Base-by-base conservation (phyloP, 2,113 vertebrate species). In the Salvator merianae region DNA sequence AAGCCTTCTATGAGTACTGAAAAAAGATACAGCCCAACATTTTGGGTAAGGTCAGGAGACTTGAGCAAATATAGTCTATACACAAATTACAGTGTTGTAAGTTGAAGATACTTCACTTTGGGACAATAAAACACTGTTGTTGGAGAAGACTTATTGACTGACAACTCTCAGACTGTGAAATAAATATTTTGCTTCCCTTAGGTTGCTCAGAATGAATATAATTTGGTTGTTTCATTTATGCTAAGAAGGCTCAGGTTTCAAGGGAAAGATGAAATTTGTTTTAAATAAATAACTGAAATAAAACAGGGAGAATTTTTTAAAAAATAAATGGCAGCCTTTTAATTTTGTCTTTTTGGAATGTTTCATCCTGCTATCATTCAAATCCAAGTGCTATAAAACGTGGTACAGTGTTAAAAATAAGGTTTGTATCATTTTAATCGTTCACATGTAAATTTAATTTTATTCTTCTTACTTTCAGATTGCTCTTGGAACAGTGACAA, bases 401-500 rank as follows among this genome's bases (percentile, higher is more conserved):
- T 53, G 50, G 8, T 53, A 53, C 3, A 53, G 50, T 9, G 16
- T 53, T 13, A 53, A 72, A 65, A 85, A 85, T 82, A n/a, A 87
- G 78, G 76, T 26, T 84, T 84, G 83, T n/a, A 69, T 70, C 81
- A 73, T 40, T 5, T 88, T 85, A 81, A 83, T 63, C 82, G 90
- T 78, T 86, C 92, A 86, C 38, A 47, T 75, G 76, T 84, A 91
- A 24, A 53, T 88, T 94, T 92, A 84, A 91, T 93, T 94, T 91
- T 89, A 93, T 84, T 90, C 43, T 92, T 94, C 73, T 77, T 73
- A 7, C 87, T 94, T 95, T 26, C 91, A 99, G 99, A 91, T 99
- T 83, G 97, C 98, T 82, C 95, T 99, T 80, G 99, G 99, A 88
- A 99, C 98, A 1, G 98, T 99, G 79, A 99, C 98, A 91, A 99